Percentiles rank a stretch among this genome's conserved stretches.
Conservation (phyloP, 2,113 vertebrate species). For the Copsychus sechellarum region DNA sequence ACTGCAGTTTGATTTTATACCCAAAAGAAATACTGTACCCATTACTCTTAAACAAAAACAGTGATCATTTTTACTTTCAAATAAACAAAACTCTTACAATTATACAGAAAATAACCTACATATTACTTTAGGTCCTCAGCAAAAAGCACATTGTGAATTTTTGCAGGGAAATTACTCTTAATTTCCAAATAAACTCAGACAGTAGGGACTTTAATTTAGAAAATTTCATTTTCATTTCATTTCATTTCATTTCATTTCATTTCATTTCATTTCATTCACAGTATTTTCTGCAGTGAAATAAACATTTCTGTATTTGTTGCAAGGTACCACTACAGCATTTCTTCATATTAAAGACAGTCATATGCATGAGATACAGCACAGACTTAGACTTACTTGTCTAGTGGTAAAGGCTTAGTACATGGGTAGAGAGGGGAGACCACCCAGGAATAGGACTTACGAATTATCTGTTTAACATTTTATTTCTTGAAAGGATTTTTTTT, state of each 20-base stretch:
- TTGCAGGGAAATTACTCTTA: not conserved
- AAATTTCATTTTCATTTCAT: not conserved
- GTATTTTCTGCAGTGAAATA: not conserved
- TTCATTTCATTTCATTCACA: not conserved
- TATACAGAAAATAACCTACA: not conserved
- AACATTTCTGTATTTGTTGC: not conserved
- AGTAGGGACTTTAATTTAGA: not conserved
- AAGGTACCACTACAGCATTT: not conserved
- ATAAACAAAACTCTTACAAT: not conserved
- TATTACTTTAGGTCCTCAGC: not conserved
- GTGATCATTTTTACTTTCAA: not conserved
- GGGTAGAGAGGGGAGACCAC: not conserved
- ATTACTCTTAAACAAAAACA: not conserved
- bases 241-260: not conserved
- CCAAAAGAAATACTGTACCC: not conserved
- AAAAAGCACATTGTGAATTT: not conserved
- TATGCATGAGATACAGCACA: not conserved
- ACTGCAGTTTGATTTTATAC: not conserved
- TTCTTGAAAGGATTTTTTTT: not conserved
- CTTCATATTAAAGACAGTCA: not conserved
- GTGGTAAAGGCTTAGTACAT: not conserved
- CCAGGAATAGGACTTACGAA: not conserved
- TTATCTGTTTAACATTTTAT: not conserved
- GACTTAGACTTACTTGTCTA: not conserved
- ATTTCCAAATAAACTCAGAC: not conserved